A percentile compares a stretch with the other conserved stretches of the same genome.
Conservation (phyloP, 1,140 invertebrate species). For the Leucophenga varia region DNA sequence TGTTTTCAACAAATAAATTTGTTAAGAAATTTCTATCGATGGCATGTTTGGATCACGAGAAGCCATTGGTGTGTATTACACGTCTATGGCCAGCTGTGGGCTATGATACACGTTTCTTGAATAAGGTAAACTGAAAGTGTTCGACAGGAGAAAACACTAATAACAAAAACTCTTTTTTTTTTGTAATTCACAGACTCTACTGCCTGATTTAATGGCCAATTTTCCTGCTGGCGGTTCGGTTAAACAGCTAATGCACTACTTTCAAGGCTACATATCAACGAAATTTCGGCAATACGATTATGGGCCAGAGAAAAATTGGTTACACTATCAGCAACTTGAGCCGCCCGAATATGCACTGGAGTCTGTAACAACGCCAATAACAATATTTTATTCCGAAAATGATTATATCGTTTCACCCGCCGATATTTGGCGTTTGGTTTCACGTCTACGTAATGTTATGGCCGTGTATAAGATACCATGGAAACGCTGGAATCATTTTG, state of each 20-base stretch:
- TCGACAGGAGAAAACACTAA: conserved; percentile 2
- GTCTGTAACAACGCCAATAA: conserved; percentile 64
- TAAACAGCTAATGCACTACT: conserved; percentile 59
- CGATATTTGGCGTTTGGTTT: conserved; percentile 63
- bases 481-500: conserved; percentile 70
- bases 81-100: conserved; percentile 63
- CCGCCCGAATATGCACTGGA: conserved; percentile 64
- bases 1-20: conserved; percentile 60
- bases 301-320: conserved; percentile 57
- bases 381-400: conserved; percentile 65
- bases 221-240: conserved; percentile 61
- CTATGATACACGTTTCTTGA: conserved; percentile 56
- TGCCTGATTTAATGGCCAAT: conserved; percentile 58
- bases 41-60: conserved; percentile 59
- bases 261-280: conserved; percentile 56
- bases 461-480: conserved; percentile 59
- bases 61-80: conserved; percentile 59
- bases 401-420: conserved; percentile 63
- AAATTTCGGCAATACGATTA: conserved; percentile 58
- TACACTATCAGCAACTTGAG: conserved; percentile 56
- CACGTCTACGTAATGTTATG: conserved; percentile 43
- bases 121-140: conserved; percentile 25
- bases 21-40: conserved; percentile 57
- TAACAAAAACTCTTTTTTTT: not conserved
- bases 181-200: conserved; percentile 38